Evolutionary conservation across 2,888 invertebrate genomes (phyloP).

Genomic region (Dromius quadrimaculatus): DNA sequence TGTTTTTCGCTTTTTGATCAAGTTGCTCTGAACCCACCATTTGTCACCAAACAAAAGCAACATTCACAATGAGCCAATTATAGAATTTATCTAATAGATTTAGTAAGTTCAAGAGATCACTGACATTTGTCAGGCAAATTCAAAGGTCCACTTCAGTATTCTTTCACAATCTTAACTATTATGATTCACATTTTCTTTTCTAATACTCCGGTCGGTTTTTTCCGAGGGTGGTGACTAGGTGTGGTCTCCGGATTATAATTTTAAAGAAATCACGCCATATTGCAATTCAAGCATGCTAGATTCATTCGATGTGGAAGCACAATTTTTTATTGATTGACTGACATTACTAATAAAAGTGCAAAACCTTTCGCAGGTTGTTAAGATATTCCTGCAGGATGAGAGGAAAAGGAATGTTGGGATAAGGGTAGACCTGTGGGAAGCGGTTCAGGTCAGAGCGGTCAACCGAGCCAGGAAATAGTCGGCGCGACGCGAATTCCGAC

Average conservation of each 20-base stretch:
- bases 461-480: constrained; percentile 13
- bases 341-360: too few species aligned
- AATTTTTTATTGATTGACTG: too few species aligned
- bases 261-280: constrained; percentile 2
- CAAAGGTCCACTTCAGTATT: too few species aligned
- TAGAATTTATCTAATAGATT: too few species aligned
- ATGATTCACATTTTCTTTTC: too few species aligned
- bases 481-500: constrained; percentile 4
- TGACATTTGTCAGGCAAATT: too few species aligned
- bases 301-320: neutral
- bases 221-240: neutral
- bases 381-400: neutral
- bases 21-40: constrained; percentile 18
- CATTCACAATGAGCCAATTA: too few species aligned
- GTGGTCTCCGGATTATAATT: neutral
- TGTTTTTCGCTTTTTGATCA: constrained; percentile 35
- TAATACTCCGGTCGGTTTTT: too few species aligned
- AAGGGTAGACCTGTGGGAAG: constrained; percentile 11
- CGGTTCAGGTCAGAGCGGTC: constrained; percentile 5
- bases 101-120: too few species aligned
- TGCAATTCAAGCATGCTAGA: neutral
- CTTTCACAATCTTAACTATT: too few species aligned
- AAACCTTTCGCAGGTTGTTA: too few species aligned
- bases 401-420: neutral
- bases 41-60: too few species aligned